Conservation (phyloP, 2,888 invertebrate species). For the Carpatolechia fugitivella region DNA sequence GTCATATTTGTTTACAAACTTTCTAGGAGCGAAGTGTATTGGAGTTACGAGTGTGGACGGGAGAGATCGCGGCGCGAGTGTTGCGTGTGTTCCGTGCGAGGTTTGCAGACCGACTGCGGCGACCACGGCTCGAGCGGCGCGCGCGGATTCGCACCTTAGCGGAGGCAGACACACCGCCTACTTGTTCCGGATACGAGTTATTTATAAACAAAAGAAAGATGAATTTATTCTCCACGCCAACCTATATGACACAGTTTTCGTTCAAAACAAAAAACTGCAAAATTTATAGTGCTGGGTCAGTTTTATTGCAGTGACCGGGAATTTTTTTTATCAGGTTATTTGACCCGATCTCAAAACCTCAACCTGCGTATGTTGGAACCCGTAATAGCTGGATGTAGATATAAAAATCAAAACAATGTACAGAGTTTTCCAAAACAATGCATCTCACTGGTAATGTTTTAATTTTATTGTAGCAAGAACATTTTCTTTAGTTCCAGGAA, state of each 20-base stretch:
- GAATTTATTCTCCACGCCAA: slow-evolving; percentile 62
- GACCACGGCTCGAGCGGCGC: slow-evolving; percentile 33
- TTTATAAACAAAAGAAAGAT: slow-evolving; percentile 73
- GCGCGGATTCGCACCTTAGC: slow-evolving; percentile 62
- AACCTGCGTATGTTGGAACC: not conserved
- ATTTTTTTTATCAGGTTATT: slow-evolving; percentile 28
- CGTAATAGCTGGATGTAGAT: slow-evolving; percentile 25
- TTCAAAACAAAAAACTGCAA: slow-evolving; percentile 47
- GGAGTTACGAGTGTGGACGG: slow-evolving; percentile 40
- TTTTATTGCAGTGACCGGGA: slow-evolving; percentile 18
- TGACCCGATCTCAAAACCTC: slow-evolving; percentile 20
- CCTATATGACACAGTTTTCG: slow-evolving; percentile 68
- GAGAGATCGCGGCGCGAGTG: slow-evolving; percentile 42
- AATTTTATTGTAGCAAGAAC: not conserved
- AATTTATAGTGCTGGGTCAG: slow-evolving; percentile 30
- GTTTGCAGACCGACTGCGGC: slow-evolving; percentile 57
- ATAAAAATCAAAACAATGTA: slow-evolving; percentile 1
- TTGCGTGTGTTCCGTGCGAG: slow-evolving; percentile 55
- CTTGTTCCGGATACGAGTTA: slow-evolving; percentile 75
- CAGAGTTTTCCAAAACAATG: not conserved
- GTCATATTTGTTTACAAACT: slow-evolving; percentile 66
- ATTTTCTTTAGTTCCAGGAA: slow-evolving; percentile 12
- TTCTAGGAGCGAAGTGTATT: slow-evolving; percentile 31
- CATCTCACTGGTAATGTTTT: not conserved
- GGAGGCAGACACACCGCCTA: slow-evolving; percentile 67